A percentile compares a stretch with the other conserved stretches of the same genome.
phyloP scores from a whole-genome alignment of 2,113 vertebrate genomes.

The Aix galericulata region DNA sequence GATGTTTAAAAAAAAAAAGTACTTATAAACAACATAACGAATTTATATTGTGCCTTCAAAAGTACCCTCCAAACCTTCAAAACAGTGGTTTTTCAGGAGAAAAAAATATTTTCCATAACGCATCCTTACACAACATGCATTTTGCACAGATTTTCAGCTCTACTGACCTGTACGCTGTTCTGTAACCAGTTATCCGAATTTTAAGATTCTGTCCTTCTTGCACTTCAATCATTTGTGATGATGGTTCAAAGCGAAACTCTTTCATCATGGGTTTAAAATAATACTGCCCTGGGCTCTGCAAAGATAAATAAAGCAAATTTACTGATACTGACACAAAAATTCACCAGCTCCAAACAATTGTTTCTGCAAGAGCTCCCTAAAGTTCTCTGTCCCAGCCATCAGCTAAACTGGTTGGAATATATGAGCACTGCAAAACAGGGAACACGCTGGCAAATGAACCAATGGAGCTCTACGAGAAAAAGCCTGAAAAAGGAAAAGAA shows the following conservation, averaged over 20 bases:
- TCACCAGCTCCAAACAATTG: neutral
- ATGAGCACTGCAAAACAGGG: neutral
- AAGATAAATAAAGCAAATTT: neutral
- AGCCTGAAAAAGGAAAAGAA: neutral
- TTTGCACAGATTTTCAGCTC: neutral
- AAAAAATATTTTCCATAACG: neutral
- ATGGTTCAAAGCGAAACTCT: conserved; percentile 95
- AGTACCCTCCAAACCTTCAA: neutral
- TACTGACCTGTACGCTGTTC: conserved; percentile 89
- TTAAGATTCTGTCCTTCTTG: conserved; percentile 93
- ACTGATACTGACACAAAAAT: neutral
- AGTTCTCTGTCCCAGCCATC: neutral
- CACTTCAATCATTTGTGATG: conserved; percentile 96
- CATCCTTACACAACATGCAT: fast-evolving
- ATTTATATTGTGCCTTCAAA: neutral
- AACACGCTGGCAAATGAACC: neutral
- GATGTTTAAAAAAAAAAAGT: neutral
- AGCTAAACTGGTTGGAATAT: neutral
- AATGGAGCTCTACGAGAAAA: neutral
- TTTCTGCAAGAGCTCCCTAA: neutral
- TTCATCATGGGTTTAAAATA: conserved; percentile 99
- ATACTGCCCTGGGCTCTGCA: conserved; percentile 97
- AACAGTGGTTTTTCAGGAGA: neutral
- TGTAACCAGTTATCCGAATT: conserved; percentile 90
- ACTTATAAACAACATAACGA: neutral